A percentile compares a stretch with the other conserved stretches of the same genome.
These are phyloP conservation scores for Rallus limicola DNA, from an alignment of 2,113 vertebrate genomes.

Conservation along the genomic window DNA sequence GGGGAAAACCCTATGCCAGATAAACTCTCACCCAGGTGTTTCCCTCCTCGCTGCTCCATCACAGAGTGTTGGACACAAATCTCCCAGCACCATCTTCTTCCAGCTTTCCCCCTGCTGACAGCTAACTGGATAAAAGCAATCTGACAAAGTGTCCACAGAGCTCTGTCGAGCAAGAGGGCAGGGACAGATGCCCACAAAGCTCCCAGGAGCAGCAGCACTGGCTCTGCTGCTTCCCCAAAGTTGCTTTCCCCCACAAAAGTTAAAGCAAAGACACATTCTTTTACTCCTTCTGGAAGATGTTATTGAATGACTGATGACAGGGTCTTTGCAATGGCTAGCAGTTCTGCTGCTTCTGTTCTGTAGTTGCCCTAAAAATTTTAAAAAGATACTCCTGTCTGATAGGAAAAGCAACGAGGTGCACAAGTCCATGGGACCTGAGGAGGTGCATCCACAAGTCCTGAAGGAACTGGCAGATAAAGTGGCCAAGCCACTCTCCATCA, in stretches of 20 bases:
- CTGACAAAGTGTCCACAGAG: not conserved
- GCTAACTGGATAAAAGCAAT: not conserved
- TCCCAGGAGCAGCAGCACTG: not conserved
- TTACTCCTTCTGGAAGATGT: not conserved
- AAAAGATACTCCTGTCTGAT: not conserved
- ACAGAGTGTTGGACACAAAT: not conserved
- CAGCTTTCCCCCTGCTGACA: not conserved
- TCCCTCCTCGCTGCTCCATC: not conserved
- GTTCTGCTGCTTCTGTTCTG: not conserved
- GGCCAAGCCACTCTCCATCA: too few relatives aligned
- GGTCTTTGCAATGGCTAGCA: not conserved
- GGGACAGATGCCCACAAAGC: accelerated
- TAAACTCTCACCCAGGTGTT: accelerated
- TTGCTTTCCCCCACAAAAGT: not conserved
- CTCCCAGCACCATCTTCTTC: accelerated
- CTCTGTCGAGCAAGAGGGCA: not conserved
- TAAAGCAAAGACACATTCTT: not conserved
- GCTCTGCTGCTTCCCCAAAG: not conserved
- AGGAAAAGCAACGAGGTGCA: not conserved
- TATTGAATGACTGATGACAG: not conserved
- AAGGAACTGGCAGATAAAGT: too few relatives aligned
- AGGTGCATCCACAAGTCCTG: too few relatives aligned
- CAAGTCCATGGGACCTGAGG: too few relatives aligned
- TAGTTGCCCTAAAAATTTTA: not conserved
- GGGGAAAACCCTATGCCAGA: not conserved